phyloP scores from a whole-genome alignment of 2,113 vertebrate species.

The Cyanoderma ruficeps region DNA sequence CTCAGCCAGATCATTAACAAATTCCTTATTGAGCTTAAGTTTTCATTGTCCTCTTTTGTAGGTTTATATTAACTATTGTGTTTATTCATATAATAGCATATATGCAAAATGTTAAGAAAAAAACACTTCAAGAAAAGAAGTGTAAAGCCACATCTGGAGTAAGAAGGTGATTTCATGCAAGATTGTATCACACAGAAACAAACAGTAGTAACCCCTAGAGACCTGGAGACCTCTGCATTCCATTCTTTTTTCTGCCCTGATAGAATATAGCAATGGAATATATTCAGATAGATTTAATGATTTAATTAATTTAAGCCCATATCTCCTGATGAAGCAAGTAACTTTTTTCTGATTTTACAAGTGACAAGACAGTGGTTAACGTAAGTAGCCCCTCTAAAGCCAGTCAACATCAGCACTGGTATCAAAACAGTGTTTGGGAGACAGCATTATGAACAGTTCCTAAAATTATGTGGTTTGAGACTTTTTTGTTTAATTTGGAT shows the following conservation, averaged over 20 bases:
- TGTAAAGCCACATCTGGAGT: neutral
- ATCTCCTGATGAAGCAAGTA: neutral
- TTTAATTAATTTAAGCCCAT: neutral
- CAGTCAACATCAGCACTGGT: neutral
- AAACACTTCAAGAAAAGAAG: neutral
- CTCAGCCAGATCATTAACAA: neutral
- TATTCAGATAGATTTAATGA: neutral
- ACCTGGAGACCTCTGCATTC: neutral
- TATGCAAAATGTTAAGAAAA: neutral
- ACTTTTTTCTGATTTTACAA: neutral
- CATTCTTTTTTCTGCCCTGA: neutral
- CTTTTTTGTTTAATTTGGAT: neutral
- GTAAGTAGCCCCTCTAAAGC: neutral
- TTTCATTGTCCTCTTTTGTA: neutral
- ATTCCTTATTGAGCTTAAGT: neutral
- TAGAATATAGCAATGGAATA: neutral
- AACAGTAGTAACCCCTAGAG: neutral
- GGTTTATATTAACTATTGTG: neutral
- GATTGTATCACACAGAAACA: neutral
- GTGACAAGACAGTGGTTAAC: neutral
- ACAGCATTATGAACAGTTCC: neutral
- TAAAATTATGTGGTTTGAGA: neutral
- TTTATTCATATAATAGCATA: neutral
- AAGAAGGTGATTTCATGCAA: neutral
- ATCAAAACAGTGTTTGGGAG: neutral